Conservation (phyloP, 2,888 invertebrate species). For the Julus scanicus region DNA sequence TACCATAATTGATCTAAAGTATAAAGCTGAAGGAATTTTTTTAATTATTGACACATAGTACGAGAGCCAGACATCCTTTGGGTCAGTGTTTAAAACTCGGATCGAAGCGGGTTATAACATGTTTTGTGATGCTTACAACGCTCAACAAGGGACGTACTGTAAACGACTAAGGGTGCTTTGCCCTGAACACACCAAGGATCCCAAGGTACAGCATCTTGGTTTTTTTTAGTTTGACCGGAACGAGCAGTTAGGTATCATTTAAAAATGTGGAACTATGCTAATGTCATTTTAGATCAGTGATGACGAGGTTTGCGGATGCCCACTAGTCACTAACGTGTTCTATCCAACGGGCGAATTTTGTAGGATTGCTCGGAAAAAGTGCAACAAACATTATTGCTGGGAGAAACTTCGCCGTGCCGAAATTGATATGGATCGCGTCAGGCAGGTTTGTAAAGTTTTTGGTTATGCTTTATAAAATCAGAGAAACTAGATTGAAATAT, state of each 20-base stretch:
- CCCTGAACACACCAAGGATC: conserved; percentile 96
- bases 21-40: conserved; percentile 48
- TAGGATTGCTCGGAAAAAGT: conserved; percentile 86
- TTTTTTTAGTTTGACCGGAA: not conserved
- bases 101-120: conserved; percentile 91
- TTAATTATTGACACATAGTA: conserved; percentile 70
- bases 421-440: conserved; percentile 87
- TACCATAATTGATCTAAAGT: too few species aligned
- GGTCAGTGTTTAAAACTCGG: conserved; percentile 91
- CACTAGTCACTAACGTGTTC: conserved; percentile 85
- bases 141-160: conserved; percentile 89
- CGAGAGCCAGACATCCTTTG: conserved; percentile 96
- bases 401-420: conserved; percentile 93
- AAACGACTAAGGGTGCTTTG: conserved; percentile 94
- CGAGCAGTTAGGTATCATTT: not conserved
- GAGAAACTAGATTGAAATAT: too few species aligned
- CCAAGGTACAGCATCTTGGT: conserved; percentile 73
- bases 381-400: conserved; percentile 93
- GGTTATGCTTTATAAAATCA: too few species aligned
- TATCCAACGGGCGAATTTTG: conserved; percentile 88
- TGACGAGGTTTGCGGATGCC: conserved; percentile 88
- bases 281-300: conserved; percentile 59
- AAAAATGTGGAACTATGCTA: not conserved
- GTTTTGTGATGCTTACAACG: conserved; percentile 97
- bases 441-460: conserved; percentile 67